These are phyloP conservation scores for Drosophila arawakana DNA, from an alignment of 1,140 invertebrate species.

Conservation along the genomic window DNA sequence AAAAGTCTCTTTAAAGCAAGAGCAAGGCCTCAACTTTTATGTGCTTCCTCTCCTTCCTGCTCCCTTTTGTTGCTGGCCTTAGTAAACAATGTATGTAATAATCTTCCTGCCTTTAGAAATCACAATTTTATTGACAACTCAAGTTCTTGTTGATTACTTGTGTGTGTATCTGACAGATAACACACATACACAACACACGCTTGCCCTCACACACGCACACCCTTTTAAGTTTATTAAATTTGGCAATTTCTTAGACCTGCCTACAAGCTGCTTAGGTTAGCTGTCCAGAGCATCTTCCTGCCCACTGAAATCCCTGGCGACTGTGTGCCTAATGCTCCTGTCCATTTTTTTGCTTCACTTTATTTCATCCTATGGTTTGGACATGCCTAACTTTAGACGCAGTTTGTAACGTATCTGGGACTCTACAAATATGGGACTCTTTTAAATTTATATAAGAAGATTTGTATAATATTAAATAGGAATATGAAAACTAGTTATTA, in stretches of 20 bases:
- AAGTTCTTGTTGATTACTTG: constrained; percentile 80
- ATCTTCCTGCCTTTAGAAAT: constrained; percentile 76
- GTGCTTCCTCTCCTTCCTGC: constrained; percentile 11
- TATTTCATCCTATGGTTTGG: background rate
- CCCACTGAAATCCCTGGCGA: constrained; percentile 66
- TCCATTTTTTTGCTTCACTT: constrained; percentile 44
- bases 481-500: too few species aligned
- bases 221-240: constrained; percentile 84
- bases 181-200: constrained; percentile 27
- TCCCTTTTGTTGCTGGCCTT: constrained; percentile 32
- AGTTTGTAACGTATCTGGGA: background rate
- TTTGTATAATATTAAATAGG: background rate
- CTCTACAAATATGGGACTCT: background rate
- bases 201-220: constrained; percentile 50
- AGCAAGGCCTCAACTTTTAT: constrained; percentile 55
- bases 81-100: constrained; percentile 68
- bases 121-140: constrained; percentile 84
- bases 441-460: too few species aligned
- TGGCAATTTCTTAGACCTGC: constrained; percentile 76
- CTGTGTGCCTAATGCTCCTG: constrained; percentile 71
- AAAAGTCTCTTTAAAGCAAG: constrained; percentile 59
- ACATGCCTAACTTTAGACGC: background rate
- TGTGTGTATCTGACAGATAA: constrained; percentile 60
- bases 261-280: constrained; percentile 37
- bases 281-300: constrained; percentile 43